Evolutionary conservation across 2,888 invertebrate genomes (phyloP), one percentile per base, ranked within the genome.

Genomic region (Colletes collaris): DNA sequence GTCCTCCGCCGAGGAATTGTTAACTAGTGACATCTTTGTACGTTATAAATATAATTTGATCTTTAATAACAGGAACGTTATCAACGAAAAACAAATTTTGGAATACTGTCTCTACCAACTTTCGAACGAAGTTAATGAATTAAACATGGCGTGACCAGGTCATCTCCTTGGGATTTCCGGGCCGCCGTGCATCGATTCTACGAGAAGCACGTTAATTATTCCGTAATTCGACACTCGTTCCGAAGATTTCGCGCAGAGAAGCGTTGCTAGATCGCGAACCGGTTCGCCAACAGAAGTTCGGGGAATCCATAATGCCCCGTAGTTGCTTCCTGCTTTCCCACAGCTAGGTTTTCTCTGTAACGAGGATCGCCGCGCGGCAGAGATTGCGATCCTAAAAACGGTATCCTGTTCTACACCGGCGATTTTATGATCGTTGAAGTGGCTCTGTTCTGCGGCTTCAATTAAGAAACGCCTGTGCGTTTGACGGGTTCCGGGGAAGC

Each of bases 311-410:
- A 78, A 84, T 56, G 8, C 62, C 10, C 49, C 44, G 6, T n/a
- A 65, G 35, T 19, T 37, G 56, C 56, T 81, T 82, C 73, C 80
- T 76, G 76, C 75, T 79, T 78, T 83, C 85, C 72, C 75, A 76
- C 73, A 76, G 82, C 68, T 50, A 60, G 49, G 58, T 85, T 85
- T 75, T 76, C 84, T 72, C 67, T 46, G 75, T 73, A 69, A 76
- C 76, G 60, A 81, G 64, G 63, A 75, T 53, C 76, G 60, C 64
- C 4, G 44, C 37, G 27, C 40, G 56, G 50, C 56, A 16, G 73
- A 64, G 79, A 80, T 74, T 80, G 69, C 73, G 52, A 71, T 64
- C 66, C 78, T 79, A 67, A 72, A 79, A 79, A 79, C 74, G 66
- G 74, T 66, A 79, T 66, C 66, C 72, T 35, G 80, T 79, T 79